Evolutionary conservation across 2,797 vertebrate genomes (phyloP).

Genomic region (Tinamus major): DNA sequence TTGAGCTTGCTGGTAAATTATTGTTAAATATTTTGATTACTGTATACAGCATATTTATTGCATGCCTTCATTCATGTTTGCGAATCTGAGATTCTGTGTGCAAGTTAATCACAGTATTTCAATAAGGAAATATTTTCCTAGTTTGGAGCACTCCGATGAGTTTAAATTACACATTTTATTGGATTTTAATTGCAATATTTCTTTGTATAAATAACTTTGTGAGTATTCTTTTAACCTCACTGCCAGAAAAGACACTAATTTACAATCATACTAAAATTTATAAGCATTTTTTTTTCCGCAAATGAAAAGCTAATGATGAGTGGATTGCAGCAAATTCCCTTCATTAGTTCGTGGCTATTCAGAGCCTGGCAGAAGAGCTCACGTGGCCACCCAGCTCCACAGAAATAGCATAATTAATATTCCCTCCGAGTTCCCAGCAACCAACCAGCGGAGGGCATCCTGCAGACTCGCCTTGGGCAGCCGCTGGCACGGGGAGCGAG

Average conservation of each 20-base stretch:
- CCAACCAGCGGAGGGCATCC: background rate
- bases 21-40: background rate
- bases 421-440: background rate
- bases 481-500: background rate
- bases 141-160: background rate
- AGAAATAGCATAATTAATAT: constrained; percentile 46
- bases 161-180: background rate
- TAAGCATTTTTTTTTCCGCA: background rate
- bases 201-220: background rate
- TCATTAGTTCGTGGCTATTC: background rate
- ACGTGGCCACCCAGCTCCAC: background rate
- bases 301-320: constrained; percentile 24
- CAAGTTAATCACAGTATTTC: background rate
- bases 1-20: background rate
- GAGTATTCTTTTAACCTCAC: constrained; percentile 1
- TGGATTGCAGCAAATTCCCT: constrained; percentile 10
- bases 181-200: background rate
- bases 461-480: background rate
- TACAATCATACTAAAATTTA: background rate
- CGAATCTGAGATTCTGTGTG: background rate
- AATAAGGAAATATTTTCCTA: background rate
- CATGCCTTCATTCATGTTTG: background rate
- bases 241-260: background rate
- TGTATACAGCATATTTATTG: background rate
- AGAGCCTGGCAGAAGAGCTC: constrained; percentile 2